These are phyloP conservation scores for Yponomeuta malinellus DNA, from an alignment of 2,888 invertebrate genomes.

Conservation along the genomic window DNA sequence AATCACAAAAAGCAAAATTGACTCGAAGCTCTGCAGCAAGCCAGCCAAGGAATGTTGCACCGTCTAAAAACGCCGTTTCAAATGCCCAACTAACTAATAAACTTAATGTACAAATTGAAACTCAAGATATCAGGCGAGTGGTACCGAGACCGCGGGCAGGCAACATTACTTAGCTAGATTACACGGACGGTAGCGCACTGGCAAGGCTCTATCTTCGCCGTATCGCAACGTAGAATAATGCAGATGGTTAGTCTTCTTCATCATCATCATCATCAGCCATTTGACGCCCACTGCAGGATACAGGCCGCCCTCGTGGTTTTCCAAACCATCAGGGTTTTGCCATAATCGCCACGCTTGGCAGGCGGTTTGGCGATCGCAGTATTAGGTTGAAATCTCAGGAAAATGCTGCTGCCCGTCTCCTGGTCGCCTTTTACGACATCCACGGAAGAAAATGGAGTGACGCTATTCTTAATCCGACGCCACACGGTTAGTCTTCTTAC, in stretches of 20 bases:
- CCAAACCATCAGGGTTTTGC: no score
- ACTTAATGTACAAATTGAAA: slow-evolving; percentile 2
- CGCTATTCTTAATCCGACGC: no score
- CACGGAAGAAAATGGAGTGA: no score
- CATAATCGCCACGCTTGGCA: no score
- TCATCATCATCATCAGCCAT: not conserved
- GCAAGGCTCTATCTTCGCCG: slow-evolving; percentile 17
- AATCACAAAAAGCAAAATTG: not conserved
- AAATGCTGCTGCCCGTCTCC: no score
- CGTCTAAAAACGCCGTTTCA: not conserved
- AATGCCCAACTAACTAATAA: not conserved
- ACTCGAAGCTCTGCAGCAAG: not conserved
- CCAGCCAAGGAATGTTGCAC: not conserved
- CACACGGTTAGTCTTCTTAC: no score
- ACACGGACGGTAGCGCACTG: slow-evolving; percentile 24
- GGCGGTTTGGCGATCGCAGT: no score
- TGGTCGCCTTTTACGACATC: no score
- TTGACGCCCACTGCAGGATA: no score
- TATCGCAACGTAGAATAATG: slow-evolving; percentile 19
- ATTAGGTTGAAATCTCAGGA: no score
- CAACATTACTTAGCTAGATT: slow-evolving; percentile 41
- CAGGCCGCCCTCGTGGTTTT: no score
- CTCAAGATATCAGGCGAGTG: not conserved
- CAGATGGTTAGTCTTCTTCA: not conserved
- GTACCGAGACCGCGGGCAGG: slow-evolving; percentile 18